Evolutionary conservation across 2,797 vertebrate species (phyloP).

Genomic region (Sebastes oblongus): DNA sequence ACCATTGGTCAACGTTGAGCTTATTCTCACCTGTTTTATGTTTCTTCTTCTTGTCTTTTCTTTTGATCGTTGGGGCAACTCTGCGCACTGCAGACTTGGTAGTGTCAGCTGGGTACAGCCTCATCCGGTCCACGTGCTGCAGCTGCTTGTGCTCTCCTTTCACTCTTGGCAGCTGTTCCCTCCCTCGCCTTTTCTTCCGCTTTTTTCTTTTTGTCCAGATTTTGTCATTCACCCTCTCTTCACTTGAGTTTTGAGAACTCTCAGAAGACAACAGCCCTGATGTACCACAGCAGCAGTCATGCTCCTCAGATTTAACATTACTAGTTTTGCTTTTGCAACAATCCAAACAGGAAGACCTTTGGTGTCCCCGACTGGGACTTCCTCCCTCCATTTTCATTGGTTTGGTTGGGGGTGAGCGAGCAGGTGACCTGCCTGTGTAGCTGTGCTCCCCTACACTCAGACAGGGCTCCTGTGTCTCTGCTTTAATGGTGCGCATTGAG

Average conservation of each 20-base stretch:
- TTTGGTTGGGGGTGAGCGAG: constrained; percentile 75
- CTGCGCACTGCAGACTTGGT: constrained; percentile 83
- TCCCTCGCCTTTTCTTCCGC: constrained; percentile 90
- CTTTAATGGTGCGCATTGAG: constrained; percentile 51
- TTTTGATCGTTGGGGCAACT: constrained; percentile 84
- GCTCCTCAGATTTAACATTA: constrained; percentile 26
- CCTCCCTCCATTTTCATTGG: constrained; percentile 75
- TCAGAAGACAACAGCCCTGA: constrained; percentile 39
- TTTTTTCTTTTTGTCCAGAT: constrained; percentile 88
- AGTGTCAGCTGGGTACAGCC: constrained; percentile 79
- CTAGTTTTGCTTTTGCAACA: constrained; percentile 41
- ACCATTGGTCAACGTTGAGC: neutral
- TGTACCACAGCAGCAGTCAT: constrained; percentile 39
- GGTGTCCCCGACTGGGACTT: constrained; percentile 17
- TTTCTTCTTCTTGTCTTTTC: constrained; percentile 91
- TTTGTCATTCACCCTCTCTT: constrained; percentile 49
- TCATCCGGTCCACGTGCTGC: constrained; percentile 75
- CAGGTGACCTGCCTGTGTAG: constrained; percentile 74
- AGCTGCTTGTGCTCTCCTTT: constrained; percentile 74
- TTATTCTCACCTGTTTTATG: constrained; percentile 87
- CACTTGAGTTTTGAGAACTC: constrained; percentile 60
- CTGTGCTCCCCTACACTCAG: constrained; percentile 74
- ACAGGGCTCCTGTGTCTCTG: constrained; percentile 64
- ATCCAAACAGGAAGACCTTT: constrained; percentile 50
- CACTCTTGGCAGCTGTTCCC: constrained; percentile 81